These are phyloP conservation scores for Thera obeliscata DNA, from an alignment of 2,888 invertebrate species.

Conservation along the genomic window DNA sequence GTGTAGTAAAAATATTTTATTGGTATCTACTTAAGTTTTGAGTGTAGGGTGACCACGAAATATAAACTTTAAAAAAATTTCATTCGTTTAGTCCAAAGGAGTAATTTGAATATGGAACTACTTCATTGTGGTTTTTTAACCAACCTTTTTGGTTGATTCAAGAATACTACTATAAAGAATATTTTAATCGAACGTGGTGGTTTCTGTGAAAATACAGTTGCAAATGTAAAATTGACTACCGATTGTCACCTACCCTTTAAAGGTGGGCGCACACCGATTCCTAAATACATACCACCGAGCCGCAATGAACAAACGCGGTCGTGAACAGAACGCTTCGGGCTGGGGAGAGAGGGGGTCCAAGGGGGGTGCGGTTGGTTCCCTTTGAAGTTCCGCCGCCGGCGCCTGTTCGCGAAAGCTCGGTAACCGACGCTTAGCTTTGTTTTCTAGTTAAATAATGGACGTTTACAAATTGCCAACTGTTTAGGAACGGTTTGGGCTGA, in stretches of 20 bases:
- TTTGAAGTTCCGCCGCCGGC: constrained; percentile 79
- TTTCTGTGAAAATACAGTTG: constrained; percentile 8
- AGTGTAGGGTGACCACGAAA: constrained; percentile 10
- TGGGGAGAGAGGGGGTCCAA: constrained; percentile 45
- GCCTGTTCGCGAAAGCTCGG: constrained; percentile 78
- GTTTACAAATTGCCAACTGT: constrained; percentile 67
- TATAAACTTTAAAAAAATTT: background rate
- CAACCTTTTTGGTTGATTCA: no score
- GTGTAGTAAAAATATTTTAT: constrained; percentile 5
- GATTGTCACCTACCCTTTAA: constrained; percentile 59
- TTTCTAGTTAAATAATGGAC: constrained; percentile 78
- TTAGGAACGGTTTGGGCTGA: constrained; percentile 50
- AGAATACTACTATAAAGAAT: no score
- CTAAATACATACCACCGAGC: constrained; percentile 68
- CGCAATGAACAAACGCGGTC: constrained; percentile 69
- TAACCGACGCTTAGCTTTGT: constrained; percentile 81
- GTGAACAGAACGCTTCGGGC: constrained; percentile 57
- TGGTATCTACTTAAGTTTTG: background rate
- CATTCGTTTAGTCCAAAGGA: background rate
- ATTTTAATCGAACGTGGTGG: background rate
- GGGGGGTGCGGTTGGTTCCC: constrained; percentile 66
- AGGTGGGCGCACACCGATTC: constrained; percentile 66
- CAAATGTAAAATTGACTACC: constrained; percentile 10
- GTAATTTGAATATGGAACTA: background rate
- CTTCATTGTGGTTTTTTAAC: background rate